Base-by-base conservation (phyloP, 2,113 vertebrate genomes). In the Neodontobutis hainanensis region DNA sequence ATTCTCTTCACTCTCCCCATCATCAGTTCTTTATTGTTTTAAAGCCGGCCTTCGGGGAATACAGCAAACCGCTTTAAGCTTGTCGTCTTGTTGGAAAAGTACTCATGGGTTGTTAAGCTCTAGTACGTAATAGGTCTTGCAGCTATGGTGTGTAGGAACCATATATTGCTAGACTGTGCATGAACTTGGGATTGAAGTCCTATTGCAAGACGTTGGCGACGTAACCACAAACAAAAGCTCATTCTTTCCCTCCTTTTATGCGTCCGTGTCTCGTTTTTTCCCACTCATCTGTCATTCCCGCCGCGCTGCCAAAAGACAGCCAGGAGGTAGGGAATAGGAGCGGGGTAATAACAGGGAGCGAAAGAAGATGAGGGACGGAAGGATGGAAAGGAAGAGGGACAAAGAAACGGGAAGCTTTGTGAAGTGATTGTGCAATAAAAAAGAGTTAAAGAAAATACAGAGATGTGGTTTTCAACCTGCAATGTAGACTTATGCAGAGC, bases 221-320 rank as follows among this genome's bases (percentile, higher is more conserved):
- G 55, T 58, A 68, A 59, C 45, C 61, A 59, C 52, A 51, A 64
- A 77, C 60, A 78, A 70, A 64, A 52, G 65, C 65, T 49, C 38
- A 53, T 66, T 80, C 56, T 81, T 68, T 73, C 60, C 69, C 67
- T 70, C 61, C 64, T 65, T n/a, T 49, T 19, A 38, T 81, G 77
- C 73, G 61, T 65, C 56, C 49, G 64, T 85, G 57, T 85, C 75
- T 58, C 35, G 60, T 85, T 85, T 81, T 65, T 45, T 80, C 63
- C 51, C 51, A 16, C 77, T 84, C 73, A 82, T 85, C 79, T 84
- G 83, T 83, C 77, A 80, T 75, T 65, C 61, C 64, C 77, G 51
- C 65, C 55, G 43, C 43, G 52, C 75, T 77, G 79, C 75, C 80
- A 82, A 73, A 73, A 79, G 67, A 87, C 73, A 84, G 78, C 78